These are phyloP conservation scores for Phrixothrix hirtus DNA, from an alignment of 2,888 invertebrate genomes.

Conservation along the genomic window DNA sequence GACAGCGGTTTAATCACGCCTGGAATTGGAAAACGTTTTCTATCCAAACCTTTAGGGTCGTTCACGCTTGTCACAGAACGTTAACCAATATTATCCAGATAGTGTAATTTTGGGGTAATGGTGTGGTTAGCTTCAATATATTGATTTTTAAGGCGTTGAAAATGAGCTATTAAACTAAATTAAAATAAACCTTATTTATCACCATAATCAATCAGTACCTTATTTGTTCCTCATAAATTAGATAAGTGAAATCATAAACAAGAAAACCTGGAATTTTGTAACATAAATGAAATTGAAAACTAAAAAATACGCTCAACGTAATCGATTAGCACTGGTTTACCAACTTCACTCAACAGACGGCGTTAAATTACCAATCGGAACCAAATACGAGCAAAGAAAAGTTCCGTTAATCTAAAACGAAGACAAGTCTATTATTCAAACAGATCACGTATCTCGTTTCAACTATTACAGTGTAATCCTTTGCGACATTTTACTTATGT, in stretches of 20 bases:
- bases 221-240: constrained; percentile 15
- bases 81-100: constrained; percentile 20
- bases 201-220: constrained; percentile 8
- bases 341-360: constrained; percentile 24
- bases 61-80: constrained; percentile 15
- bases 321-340: constrained; percentile 27
- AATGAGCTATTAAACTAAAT: constrained; percentile 11
- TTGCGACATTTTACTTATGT: constrained; percentile 27
- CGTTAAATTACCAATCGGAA: constrained; percentile 29
- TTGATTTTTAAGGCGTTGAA: constrained; percentile 20
- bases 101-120: constrained; percentile 18
- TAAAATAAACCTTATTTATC: constrained; percentile 15
- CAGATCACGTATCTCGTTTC: constrained; percentile 40
- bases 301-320: constrained; percentile 23
- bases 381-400: constrained; percentile 33
- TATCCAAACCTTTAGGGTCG: constrained; percentile 15
- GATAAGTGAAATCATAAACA: constrained; percentile 4
- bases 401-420: constrained; percentile 39
- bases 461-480: constrained; percentile 34
- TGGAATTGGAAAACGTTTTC: constrained; percentile 21
- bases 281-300: constrained; percentile 9
- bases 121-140: constrained; percentile 16
- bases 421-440: constrained; percentile 34
- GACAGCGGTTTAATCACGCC: constrained; percentile 17
- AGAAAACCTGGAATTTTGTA: constrained; percentile 2